Evolutionary conservation across 2,797 vertebrate genomes (phyloP).

Genomic region (Coregonus suidteri): DNA sequence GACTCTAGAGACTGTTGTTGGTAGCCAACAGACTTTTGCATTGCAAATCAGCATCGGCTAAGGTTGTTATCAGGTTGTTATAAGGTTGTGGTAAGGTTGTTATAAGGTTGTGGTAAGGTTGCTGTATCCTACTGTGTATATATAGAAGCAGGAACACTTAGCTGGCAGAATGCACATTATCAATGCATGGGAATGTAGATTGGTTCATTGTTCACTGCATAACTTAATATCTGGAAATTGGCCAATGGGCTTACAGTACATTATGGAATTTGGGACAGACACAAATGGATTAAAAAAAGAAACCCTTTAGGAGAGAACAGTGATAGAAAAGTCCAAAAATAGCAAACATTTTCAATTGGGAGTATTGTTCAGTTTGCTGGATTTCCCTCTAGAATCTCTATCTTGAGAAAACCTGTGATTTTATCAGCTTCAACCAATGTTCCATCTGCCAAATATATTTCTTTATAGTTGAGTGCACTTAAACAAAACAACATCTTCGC

Average conservation of each 20-base stretch:
- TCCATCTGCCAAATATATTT: conserved; percentile 8
- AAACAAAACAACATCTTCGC: conserved; percentile 2
- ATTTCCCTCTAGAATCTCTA: background rate
- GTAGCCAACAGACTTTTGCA: background rate
- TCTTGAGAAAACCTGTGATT: background rate
- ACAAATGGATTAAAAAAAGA: conserved; percentile 21
- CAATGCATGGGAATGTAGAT: conserved; percentile 14
- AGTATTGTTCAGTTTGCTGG: background rate
- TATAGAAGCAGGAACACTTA: background rate
- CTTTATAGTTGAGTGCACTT: background rate
- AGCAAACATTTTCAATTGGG: conserved; percentile 1
- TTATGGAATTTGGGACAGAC: conserved; percentile 15
- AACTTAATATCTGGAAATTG: conserved; percentile 23
- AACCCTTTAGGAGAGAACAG: background rate
- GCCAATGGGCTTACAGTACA: background rate
- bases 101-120: too few relatives aligned
- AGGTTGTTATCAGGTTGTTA: background rate
- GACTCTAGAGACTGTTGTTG: background rate
- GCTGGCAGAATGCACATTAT: conserved; percentile 19
- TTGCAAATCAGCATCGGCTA: background rate
- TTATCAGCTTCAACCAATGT: background rate
- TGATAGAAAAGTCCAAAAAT: background rate
- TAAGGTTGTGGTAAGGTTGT: too few relatives aligned
- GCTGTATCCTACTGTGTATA: too few relatives aligned
- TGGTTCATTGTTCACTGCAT: conserved; percentile 17